Percentiles rank a stretch among this genome's conserved stretches.
These are phyloP conservation scores for Holothuria leucospilota DNA, from an alignment of 53 echinoderm and acorn worm genomes.

Conservation along the genomic window DNA sequence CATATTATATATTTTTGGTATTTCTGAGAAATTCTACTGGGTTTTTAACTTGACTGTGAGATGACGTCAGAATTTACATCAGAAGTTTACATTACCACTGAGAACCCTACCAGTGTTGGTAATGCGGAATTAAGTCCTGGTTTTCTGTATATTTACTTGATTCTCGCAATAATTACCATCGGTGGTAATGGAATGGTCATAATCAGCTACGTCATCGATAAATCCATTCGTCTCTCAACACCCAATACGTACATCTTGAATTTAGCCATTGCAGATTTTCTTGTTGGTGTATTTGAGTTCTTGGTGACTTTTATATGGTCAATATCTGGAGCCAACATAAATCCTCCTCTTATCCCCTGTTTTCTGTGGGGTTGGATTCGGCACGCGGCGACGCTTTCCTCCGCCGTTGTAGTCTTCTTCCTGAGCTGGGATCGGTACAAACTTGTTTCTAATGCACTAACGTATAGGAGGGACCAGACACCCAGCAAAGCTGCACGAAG, in stretches of 20 bases:
- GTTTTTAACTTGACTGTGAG: too few relatives aligned
- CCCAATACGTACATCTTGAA: conserved; percentile 39
- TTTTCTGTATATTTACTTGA: not conserved
- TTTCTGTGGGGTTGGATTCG: conserved; percentile 32
- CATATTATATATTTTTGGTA: too few relatives aligned
- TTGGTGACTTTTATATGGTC: conserved; percentile 23
- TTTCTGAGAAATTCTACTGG: too few relatives aligned
- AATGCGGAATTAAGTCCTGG: not conserved
- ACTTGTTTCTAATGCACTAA: conserved; percentile 29
- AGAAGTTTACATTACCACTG: too few relatives aligned
- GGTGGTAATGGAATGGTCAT: conserved; percentile 18
- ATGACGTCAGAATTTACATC: too few relatives aligned
- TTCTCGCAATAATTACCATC: conserved; percentile 33
- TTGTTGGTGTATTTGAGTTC: conserved; percentile 18
- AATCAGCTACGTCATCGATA: conserved; percentile 22
- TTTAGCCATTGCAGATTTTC: conserved; percentile 33
- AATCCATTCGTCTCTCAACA: not conserved
- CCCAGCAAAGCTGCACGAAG: conserved; percentile 17
- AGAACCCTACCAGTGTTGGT: too few relatives aligned
- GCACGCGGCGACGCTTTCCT: conserved; percentile 5
- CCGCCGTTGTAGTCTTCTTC: not conserved
- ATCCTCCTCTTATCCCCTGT: not conserved
- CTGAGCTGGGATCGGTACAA: conserved; percentile 48
- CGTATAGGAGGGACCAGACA: conserved; percentile 29
- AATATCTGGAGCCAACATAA: not conserved